Conservation (phyloP, 2,113 vertebrate genomes). For the Brachypodius melanocephalos region DNA sequence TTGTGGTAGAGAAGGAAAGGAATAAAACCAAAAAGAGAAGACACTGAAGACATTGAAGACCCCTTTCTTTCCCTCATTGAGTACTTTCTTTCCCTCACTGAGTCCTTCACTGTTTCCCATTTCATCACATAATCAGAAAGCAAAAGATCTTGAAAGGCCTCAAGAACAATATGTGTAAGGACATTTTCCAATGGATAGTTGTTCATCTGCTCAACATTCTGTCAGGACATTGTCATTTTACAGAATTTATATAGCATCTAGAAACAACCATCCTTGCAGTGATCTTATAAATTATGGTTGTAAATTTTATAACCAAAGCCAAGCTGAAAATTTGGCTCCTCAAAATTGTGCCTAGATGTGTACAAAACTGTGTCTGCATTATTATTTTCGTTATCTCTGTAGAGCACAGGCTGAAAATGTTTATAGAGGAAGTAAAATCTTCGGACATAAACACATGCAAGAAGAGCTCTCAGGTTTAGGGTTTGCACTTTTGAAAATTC, state of each 20-base stretch:
- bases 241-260: not conserved
- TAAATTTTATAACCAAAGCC: not conserved
- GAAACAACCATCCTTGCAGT: not conserved
- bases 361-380: not conserved
- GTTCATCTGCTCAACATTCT: not conserved
- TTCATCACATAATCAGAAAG: not conserved
- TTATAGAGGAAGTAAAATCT: not conserved
- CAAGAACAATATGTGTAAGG: not conserved
- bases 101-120: not conserved
- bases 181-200: not conserved
- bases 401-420: not conserved
- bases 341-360: not conserved
- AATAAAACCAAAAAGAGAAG: not conserved
- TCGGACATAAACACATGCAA: not conserved
- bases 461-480: not conserved
- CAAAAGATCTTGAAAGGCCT: not conserved
- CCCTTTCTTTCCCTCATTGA: not conserved
- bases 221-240: not conserved
- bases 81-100: not conserved
- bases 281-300: not conserved
- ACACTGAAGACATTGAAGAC: not conserved
- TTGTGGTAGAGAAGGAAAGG: not conserved
- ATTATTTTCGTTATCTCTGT: not conserved
- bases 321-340: not conserved
- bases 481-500: not conserved